Evolutionary conservation across 2,888 invertebrate species (phyloP), one percentile per base, ranked within the genome.

Genomic region (Suillia variegata): DNA sequence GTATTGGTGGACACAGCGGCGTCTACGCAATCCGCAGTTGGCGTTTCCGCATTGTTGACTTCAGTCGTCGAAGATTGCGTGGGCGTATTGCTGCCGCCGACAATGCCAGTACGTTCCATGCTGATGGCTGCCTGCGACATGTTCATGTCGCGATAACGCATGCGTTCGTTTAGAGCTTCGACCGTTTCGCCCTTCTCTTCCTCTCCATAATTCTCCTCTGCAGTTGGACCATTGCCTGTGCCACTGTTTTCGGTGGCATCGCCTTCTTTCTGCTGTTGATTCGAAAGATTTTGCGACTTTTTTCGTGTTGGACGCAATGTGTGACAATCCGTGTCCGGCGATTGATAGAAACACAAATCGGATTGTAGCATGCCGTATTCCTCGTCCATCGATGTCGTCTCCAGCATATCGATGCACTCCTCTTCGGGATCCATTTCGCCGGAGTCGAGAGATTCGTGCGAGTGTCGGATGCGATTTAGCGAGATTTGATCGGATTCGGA

Each of bases 381-480:
- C 62, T 81, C 82, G 59, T 82, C 81, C 77, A 82, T 81, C 4
- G 82, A 82, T 10, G 76, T 79, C 2, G 82, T 80, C 34, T 82
- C 82, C 50, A 81, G 69, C 56, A 81, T 78, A 63, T 82, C 82
- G 49, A 81, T 80, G 59, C 86, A 86, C 69, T 85, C 84, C 74
- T 87, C 86, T 70, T 87, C 87, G 60, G 85, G 84, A 75, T 89
- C 85, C 72, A 82, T 80, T 75, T 85, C 79, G 26, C 89, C 87
- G 8, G 90, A 89, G 77, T 91, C 90, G 54, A 91, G 84, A 68
- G 91, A 91, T 78, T 92, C 91, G 70, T 89, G 85, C 65, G 90
- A 91, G 71, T 89, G 86, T 15, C 82, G 77, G 26, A 82, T 82
- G 59, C 82, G 81, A 69, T 78, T 82, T 59, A 82, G 63, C 18